phyloP scores from a whole-genome alignment of 2,888 invertebrate species.

The Pediacus dermestoides region DNA sequence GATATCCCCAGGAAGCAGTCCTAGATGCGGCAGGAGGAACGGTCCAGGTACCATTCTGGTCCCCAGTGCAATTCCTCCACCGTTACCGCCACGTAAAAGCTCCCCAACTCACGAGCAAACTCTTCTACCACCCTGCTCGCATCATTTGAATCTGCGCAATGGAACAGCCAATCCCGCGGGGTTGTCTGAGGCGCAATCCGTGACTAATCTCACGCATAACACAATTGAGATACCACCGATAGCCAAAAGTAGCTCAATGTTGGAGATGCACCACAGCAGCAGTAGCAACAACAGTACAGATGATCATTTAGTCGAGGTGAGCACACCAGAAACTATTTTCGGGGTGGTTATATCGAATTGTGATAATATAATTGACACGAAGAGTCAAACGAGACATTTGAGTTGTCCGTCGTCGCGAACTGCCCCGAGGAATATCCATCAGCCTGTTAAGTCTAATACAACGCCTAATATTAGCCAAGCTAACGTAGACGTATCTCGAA shows the following conservation, averaged over 20 bases:
- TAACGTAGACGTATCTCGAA: too few species aligned
- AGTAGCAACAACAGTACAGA: slow-evolving; percentile 15
- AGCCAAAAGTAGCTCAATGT: slow-evolving; percentile 46
- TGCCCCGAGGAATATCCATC: slow-evolving; percentile 24
- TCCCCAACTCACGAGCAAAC: slow-evolving; percentile 51
- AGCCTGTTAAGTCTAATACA: slow-evolving; percentile 56
- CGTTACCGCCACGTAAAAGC: slow-evolving; percentile 60
- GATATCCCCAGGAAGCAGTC: slow-evolving; percentile 59
- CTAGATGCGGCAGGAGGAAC: slow-evolving; percentile 49
- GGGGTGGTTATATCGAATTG: slow-evolving; percentile 67
- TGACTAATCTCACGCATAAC: slow-evolving; percentile 38
- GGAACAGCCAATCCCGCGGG: slow-evolving; percentile 27
- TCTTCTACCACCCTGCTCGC: slow-evolving; percentile 29
- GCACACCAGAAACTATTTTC: slow-evolving; percentile 69
- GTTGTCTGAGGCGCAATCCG: slow-evolving; percentile 42
- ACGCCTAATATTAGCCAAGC: slow-evolving; percentile 56
- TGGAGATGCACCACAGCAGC: slow-evolving; percentile 40
- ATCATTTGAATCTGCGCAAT: slow-evolving; percentile 16
- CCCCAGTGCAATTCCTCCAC: slow-evolving; percentile 53
- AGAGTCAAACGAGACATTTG: slow-evolving; percentile 40
- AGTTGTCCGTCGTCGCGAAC: slow-evolving; percentile 41
- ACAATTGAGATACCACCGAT: slow-evolving; percentile 37
- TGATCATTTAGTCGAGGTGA: slow-evolving; percentile 48
- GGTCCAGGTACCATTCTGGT: slow-evolving; percentile 43
- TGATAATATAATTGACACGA: slow-evolving; percentile 40